Evolutionary conservation across 2,888 invertebrate genomes (phyloP).

Genomic region (Griposia aprilina): DNA sequence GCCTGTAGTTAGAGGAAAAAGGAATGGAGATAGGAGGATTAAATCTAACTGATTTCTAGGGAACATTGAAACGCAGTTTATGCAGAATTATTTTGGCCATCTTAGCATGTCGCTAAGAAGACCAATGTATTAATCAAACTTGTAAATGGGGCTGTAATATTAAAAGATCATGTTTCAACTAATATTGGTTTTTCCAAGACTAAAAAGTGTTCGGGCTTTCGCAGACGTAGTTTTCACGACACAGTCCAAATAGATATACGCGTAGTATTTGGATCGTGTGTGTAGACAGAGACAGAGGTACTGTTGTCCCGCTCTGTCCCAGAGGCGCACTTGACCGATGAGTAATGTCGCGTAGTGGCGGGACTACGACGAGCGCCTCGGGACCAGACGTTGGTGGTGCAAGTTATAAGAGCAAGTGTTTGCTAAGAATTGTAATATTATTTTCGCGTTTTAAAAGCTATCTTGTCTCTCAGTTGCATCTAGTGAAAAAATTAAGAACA

Average conservation of each 20-base stretch:
- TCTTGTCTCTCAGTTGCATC: background rate
- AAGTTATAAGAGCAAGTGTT: conserved; percentile 54
- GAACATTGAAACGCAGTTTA: too few species aligned
- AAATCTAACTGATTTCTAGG: too few species aligned
- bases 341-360: conserved; percentile 75
- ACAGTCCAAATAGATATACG: conserved; percentile 51
- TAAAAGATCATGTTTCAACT: background rate
- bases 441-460: background rate
- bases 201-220: conserved; percentile 10
- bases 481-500: background rate
- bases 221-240: conserved; percentile 44
- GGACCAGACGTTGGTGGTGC: conserved; percentile 67
- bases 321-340: conserved; percentile 78
- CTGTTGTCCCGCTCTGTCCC: conserved; percentile 69
- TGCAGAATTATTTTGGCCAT: background rate
- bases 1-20: too few species aligned
- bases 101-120: background rate
- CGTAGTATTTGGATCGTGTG: conserved; percentile 53
- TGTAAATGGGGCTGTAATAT: background rate
- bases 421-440: too few species aligned
- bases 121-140: background rate
- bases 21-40: too few species aligned
- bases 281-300: conserved; percentile 40
- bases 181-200: conserved; percentile 4
- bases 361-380: conserved; percentile 73